phyloP scores from a whole-genome alignment of 2,888 invertebrate species.

The Drosophila kanekoi region DNA sequence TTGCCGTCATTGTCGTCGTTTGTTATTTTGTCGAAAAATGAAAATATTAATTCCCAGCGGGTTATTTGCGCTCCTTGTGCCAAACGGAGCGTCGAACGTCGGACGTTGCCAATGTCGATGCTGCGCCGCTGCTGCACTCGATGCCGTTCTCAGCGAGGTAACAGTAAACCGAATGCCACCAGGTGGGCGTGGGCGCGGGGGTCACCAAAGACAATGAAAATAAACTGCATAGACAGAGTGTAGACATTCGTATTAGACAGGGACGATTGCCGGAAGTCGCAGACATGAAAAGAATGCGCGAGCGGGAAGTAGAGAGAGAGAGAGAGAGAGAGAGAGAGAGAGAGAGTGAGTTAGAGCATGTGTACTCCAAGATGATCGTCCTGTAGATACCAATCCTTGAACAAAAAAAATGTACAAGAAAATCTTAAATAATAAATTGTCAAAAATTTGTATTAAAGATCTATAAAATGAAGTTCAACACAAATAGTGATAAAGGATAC shows the following conservation, averaged over 20 bases:
- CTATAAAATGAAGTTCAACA: too few species aligned
- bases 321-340: not conserved
- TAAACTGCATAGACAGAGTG: constrained; percentile 39
- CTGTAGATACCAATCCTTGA: constrained; percentile 8
- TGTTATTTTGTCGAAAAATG: constrained; percentile 69
- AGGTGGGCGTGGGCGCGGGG: constrained; percentile 3
- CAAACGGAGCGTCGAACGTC: constrained; percentile 7
- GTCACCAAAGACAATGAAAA: constrained; percentile 43
- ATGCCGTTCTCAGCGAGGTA: constrained; percentile 17
- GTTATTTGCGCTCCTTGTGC: constrained; percentile 45
- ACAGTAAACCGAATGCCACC: constrained; percentile 28
- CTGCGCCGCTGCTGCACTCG: constrained; percentile 3
- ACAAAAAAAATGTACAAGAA: too few species aligned
- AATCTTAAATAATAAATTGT: too few species aligned
- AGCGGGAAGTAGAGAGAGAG: constrained; percentile 13
- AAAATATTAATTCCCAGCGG: constrained; percentile 75
- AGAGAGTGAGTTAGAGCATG: not conserved
- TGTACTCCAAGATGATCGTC: not conserved
- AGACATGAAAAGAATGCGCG: not conserved
- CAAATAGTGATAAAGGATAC: too few species aligned
- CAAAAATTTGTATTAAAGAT: too few species aligned
- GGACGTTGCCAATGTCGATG: not conserved
- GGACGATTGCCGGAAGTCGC: constrained; percentile 27
- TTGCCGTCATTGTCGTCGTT: constrained; percentile 49
- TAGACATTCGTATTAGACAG: constrained; percentile 38